These are phyloP conservation scores for Semaprochilodus insignis DNA, from an alignment of 2,797 vertebrate genomes.

Conservation along the genomic window DNA sequence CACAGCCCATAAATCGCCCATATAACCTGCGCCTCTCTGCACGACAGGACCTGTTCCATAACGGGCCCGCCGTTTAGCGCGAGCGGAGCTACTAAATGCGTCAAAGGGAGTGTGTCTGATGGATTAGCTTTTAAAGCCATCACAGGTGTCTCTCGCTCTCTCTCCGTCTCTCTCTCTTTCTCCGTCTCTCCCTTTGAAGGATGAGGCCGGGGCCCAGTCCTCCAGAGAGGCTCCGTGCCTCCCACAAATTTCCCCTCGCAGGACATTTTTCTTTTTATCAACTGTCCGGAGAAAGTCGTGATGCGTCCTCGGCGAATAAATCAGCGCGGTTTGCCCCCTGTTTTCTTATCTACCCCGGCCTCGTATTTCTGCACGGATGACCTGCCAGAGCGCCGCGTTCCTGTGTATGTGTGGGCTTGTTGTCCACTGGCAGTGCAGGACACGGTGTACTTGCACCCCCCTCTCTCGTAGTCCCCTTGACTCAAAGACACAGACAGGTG, in stretches of 20 bases:
- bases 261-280: slow-evolving; percentile 84
- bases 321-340: slow-evolving; percentile 59
- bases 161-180: slow-evolving; percentile 4
- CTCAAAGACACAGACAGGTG: slow-evolving; percentile 40
- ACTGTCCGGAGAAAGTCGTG: slow-evolving; percentile 75
- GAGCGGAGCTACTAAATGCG: slow-evolving; percentile 69
- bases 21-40: slow-evolving; percentile 77
- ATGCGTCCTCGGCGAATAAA: slow-evolving; percentile 73
- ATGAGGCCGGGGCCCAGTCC: slow-evolving; percentile 68
- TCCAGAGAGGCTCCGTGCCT: slow-evolving; percentile 58
- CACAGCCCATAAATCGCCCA: slow-evolving; percentile 79
- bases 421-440: slow-evolving; percentile 2
- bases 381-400: slow-evolving; percentile 44
- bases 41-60: slow-evolving; percentile 74
- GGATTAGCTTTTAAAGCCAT: slow-evolving; percentile 82
- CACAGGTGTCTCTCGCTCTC: slow-evolving; percentile 55
- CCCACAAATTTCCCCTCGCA: slow-evolving; percentile 62
- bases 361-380: slow-evolving; percentile 53
- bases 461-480: slow-evolving; percentile 49
- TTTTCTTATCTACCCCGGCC: slow-evolving; percentile 54
- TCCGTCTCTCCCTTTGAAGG: slow-evolving; percentile 65
- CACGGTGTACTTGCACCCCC: slow-evolving; percentile 30
- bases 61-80: slow-evolving; percentile 61
- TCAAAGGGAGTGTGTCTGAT: slow-evolving; percentile 75
- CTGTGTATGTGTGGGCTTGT: slow-evolving; percentile 2